Percentiles rank a stretch among this genome's conserved stretches.
These are phyloP conservation scores for Chaenodraco wilsoni DNA, from an alignment of 2,797 vertebrate genomes.

Conservation along the genomic window DNA sequence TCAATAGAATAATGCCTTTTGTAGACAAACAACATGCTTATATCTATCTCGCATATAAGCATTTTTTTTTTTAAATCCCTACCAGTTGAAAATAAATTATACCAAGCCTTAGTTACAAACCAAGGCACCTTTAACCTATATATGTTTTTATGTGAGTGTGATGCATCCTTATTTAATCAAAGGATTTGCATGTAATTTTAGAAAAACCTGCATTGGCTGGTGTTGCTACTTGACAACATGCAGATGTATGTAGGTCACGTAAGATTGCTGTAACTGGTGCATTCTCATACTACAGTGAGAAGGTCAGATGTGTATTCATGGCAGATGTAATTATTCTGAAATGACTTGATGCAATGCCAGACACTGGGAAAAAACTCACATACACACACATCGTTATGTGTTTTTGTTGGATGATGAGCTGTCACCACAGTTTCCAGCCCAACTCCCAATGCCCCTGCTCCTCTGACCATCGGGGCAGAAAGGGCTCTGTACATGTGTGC, in stretches of 20 bases:
- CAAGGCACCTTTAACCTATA: not conserved
- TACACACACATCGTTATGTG: conserved; percentile 19
- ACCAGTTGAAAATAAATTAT: not conserved
- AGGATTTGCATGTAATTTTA: conserved; percentile 3
- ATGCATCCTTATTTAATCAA: not conserved
- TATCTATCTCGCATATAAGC: not conserved
- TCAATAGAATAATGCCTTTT: not conserved
- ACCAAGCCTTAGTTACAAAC: not conserved
- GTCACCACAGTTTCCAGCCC: conserved; percentile 53
- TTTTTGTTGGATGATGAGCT: conserved; percentile 42
- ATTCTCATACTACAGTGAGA: conserved; percentile 32
- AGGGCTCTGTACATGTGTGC: conserved; percentile 20
- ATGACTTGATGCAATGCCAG: conserved; percentile 39
- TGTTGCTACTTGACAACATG: not conserved
- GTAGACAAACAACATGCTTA: not conserved
- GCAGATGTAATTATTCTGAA: conserved; percentile 60
- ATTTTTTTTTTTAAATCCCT: too few species aligned
- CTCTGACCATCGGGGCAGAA: conserved; percentile 44
- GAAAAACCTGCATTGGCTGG: not conserved
- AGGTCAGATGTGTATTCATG: conserved; percentile 61
- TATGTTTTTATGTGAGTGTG: not conserved
- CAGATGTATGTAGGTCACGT: conserved; percentile 57
- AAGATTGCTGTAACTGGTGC: conserved; percentile 24
- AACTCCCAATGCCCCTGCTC: conserved; percentile 4
- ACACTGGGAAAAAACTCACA: not conserved